Percentiles rank a stretch among this genome's conserved stretches.
phyloP scores from a whole-genome alignment of 2,888 invertebrate genomes.

The Sialis fuliginosa region DNA sequence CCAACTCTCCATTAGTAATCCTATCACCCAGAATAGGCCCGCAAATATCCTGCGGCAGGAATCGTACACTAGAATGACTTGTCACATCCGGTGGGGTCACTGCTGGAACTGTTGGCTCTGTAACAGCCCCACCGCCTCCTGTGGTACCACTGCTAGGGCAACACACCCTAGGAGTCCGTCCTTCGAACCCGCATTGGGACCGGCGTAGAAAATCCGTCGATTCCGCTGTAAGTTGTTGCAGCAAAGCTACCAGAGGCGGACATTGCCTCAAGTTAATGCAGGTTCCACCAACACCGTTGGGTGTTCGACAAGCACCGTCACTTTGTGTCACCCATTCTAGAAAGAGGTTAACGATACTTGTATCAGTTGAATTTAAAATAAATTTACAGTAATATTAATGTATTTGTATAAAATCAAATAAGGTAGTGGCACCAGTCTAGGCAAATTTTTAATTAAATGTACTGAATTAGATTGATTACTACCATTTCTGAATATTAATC shows the following conservation, averaged over 20 bases:
- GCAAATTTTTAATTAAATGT: too few species aligned
- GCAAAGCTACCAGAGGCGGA: constrained; percentile 20
- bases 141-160: constrained; percentile 14
- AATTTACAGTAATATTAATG: too few species aligned
- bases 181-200: constrained; percentile 50
- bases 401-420: too few species aligned
- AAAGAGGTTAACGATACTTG: constrained; percentile 4
- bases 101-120: neutral
- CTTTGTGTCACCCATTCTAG: constrained; percentile 16
- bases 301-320: constrained; percentile 24
- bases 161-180: constrained; percentile 39
- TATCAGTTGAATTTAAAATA: too few species aligned
- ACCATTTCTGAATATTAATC: too few species aligned
- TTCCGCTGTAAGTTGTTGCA: constrained; percentile 19
- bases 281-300: constrained; percentile 22
- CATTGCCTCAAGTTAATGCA: constrained; percentile 33
- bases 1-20: constrained; percentile 41
- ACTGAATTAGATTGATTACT: too few species aligned
- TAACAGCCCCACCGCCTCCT: neutral
- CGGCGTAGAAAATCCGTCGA: constrained; percentile 33
- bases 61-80: constrained; percentile 21
- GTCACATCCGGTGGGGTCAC: constrained; percentile 20
- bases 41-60: constrained; percentile 29
- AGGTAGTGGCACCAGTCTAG: too few species aligned
- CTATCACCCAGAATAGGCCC: constrained; percentile 34